These are phyloP conservation scores for Cervus canadensis DNA, from an alignment of 2,113 vertebrate genomes.

Conservation along the genomic window DNA sequence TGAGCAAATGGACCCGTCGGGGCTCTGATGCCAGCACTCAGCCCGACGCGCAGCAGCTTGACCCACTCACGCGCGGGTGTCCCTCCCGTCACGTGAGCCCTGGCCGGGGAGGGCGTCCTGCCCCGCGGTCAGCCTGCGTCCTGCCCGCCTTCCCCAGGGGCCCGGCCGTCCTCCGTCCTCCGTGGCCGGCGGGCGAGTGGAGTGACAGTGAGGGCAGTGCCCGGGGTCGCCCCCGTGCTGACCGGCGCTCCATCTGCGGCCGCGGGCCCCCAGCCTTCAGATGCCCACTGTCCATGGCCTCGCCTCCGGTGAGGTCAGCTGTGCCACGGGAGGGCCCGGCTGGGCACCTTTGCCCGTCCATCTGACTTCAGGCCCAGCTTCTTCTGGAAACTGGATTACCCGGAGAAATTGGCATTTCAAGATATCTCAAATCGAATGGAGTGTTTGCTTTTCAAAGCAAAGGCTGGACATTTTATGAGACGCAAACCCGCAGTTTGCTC, in stretches of 20 bases:
- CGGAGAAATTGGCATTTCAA: not conserved
- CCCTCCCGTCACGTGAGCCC: accelerated
- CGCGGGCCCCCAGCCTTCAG: not conserved
- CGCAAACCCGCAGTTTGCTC: no score
- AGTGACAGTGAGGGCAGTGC: accelerated
- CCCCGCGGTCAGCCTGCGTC: not conserved
- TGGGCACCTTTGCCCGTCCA: accelerated
- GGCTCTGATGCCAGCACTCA: accelerated
- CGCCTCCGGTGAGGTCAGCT: not conserved
- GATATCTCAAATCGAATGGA: not conserved
- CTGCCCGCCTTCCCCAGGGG: not conserved
- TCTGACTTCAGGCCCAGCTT: not conserved
- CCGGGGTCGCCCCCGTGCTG: accelerated
- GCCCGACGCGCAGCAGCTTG: accelerated
- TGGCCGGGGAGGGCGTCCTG: no score
- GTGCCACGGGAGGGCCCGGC: accelerated
- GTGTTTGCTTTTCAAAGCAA: not conserved
- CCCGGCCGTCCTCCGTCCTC: not conserved
- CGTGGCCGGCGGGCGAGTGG: accelerated
- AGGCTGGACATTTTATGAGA: not conserved
- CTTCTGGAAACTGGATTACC: not conserved
- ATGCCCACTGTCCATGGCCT: accelerated
- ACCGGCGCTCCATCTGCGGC: accelerated
- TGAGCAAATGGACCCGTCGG: accelerated
- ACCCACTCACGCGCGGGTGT: accelerated